Percentiles rank a stretch among this genome's conserved stretches.
These are phyloP conservation scores for Heterocephalus glaber DNA, from an alignment of 2,113 vertebrate genomes.

Conservation along the genomic window DNA sequence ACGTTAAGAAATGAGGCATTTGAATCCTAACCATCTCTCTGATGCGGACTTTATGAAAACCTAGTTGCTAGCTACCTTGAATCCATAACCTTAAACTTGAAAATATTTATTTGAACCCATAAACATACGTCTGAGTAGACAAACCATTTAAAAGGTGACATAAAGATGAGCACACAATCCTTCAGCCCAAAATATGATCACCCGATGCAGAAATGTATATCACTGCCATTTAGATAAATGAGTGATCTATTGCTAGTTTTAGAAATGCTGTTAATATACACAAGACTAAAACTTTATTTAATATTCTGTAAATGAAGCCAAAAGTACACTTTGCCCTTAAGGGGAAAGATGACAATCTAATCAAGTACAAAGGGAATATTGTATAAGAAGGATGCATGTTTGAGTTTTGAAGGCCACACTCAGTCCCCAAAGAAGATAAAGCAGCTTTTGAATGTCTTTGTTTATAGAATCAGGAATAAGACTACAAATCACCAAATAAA, in stretches of 20 bases:
- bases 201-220: background rate
- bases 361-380: conserved; percentile 9
- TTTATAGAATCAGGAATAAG: conserved; percentile 35
- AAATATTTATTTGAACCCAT: conserved; percentile 22
- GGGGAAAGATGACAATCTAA: background rate
- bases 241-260: background rate
- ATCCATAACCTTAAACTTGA: background rate
- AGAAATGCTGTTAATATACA: conserved; percentile 23
- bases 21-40: background rate
- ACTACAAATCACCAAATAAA: conserved; percentile 43
- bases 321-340: conserved; percentile 32
- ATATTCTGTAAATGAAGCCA: conserved; percentile 8
- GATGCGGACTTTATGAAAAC: background rate
- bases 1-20: background rate
- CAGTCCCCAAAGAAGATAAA: conserved; percentile 43
- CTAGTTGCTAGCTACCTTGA: background rate
- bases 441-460: conserved; percentile 28
- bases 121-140: background rate
- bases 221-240: background rate
- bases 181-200: background rate
- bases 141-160: conserved; percentile 33
- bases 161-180: background rate
- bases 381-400: background rate
- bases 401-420: conserved; percentile 47
- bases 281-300: background rate